Base-by-base conservation (phyloP, 64 coral and sea anemone species). In the Dendronephthya gigantea region DNA sequence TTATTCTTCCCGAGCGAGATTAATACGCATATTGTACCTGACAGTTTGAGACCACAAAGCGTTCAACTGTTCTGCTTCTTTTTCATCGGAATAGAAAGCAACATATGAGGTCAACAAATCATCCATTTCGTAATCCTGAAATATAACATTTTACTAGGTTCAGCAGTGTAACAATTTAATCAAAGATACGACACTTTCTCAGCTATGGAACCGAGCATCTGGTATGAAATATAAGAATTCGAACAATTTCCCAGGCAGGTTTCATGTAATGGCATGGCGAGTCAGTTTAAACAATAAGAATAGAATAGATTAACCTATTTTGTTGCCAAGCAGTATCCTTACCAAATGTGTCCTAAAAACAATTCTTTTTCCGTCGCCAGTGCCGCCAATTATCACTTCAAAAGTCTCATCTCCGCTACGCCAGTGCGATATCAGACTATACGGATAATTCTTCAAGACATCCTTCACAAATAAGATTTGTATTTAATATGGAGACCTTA, bases 41-140 rank as follows among this genome's bases (percentile, higher is more conserved):
- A 79, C 72, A 28, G 72, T 79, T 79, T 79, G 72, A 79, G 72
- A 79, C 72, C 72, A 79, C 32, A 79, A 79, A 34, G 15, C 29
- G 28, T 79, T 79, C 30, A 79, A 39, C 72, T 79, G 72, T 35
- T 79, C 72, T 14, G 72, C 72, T 19, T 79, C 72, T 34, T 33
- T 29, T 79, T 79, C 72, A 79, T 79, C 72, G 7, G 72, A 79
- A 34, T 79, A 79, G 72, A 79, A 79, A 14, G 72, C 72, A 15
- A 79, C 72, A 19, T 79, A 79, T 19, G 72, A 34, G 19, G 72
- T 79, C 32, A 79, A 79, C 32, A 79, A 79, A 33, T 79, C 72
- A 39, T 79, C 72, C 72, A 79, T 79, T 19, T 79, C 72, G 29
- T 79, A 79, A 39, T 79, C 72, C 72, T 79, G 36, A 79, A 79